Conservation (phyloP, 2,797 vertebrate species). For the Cryptoprocta ferox region DNA sequence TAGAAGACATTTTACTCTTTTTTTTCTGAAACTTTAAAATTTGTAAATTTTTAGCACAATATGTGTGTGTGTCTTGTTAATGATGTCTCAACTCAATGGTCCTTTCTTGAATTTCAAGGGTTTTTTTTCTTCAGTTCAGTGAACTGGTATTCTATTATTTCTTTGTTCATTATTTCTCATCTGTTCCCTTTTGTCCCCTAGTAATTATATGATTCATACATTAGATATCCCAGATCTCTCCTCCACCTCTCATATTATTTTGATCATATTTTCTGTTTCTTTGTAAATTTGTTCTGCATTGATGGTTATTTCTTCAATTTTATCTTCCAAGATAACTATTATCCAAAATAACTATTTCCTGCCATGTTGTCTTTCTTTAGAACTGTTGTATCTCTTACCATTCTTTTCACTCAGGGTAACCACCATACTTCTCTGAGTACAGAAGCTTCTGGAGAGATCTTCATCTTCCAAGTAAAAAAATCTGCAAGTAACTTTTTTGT, state of each 20-base stretch:
- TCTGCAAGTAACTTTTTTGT: neutral
- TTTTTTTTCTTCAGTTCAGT: slow-evolving; percentile 32
- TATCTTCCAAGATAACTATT: neutral
- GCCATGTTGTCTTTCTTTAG: neutral
- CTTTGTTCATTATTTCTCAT: slow-evolving; percentile 54
- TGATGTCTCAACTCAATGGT: slow-evolving; percentile 25
- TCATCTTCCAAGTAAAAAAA: neutral
- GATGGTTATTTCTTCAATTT: slow-evolving; percentile 46
- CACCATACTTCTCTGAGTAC: neutral
- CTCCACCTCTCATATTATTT: slow-evolving; percentile 44
- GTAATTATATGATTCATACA: slow-evolving; percentile 44
- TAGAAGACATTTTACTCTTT: neutral
- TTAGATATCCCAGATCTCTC: neutral
- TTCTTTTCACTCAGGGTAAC: neutral
- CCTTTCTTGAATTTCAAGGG: slow-evolving; percentile 12
- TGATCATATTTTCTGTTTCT: slow-evolving; percentile 30
- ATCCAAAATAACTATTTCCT: neutral
- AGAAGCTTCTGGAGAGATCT: neutral
- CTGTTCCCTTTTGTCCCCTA: slow-evolving; percentile 25
- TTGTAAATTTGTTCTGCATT: slow-evolving; percentile 46
- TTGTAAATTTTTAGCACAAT: neutral
- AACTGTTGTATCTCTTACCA: neutral
- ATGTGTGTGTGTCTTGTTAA: slow-evolving; percentile 20
- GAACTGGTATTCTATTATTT: slow-evolving; percentile 45
- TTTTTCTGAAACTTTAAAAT: neutral